Evolutionary conservation across 2,888 invertebrate genomes (phyloP).

Genomic region (Geotrupes spiniger): DNA sequence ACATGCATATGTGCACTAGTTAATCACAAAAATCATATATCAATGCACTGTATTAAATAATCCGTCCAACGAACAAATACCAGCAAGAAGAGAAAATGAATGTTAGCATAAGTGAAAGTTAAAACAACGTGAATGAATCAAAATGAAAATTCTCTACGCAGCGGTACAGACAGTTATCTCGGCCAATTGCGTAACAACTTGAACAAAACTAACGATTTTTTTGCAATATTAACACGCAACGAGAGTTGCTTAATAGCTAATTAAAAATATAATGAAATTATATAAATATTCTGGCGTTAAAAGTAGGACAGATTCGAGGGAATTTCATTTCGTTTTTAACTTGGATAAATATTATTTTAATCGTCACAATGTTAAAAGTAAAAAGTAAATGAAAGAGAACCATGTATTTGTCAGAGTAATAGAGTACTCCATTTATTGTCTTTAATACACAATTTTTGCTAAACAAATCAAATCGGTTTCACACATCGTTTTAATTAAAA

Average conservation of each 20-base stretch:
- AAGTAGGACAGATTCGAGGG: constrained; percentile 14
- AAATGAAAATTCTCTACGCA: constrained; percentile 11
- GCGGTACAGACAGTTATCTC: constrained; percentile 15
- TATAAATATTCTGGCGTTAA: constrained; percentile 3
- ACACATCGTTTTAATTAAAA: too few species aligned
- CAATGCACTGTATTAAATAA: too few species aligned
- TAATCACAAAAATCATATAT: too few species aligned
- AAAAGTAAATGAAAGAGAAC: too few species aligned
- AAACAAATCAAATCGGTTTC: too few species aligned
- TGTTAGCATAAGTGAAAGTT: background rate
- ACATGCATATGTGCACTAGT: too few species aligned
- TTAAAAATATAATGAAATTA: constrained; percentile 1
- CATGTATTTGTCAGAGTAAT: too few species aligned
- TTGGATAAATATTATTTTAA: too few species aligned
- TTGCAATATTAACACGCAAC: background rate
- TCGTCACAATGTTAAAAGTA: too few species aligned
- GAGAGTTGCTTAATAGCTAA: background rate
- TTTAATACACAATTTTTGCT: too few species aligned
- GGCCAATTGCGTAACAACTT: constrained; percentile 21
- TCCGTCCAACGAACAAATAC: background rate
- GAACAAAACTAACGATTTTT: background rate
- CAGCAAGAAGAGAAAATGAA: constrained; percentile 5
- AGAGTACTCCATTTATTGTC: too few species aligned
- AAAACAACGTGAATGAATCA: background rate
- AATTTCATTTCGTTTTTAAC: too few species aligned